Evolutionary conservation across 2,888 invertebrate species (phyloP).

Genomic region (Hirudinaria manillensis): DNA sequence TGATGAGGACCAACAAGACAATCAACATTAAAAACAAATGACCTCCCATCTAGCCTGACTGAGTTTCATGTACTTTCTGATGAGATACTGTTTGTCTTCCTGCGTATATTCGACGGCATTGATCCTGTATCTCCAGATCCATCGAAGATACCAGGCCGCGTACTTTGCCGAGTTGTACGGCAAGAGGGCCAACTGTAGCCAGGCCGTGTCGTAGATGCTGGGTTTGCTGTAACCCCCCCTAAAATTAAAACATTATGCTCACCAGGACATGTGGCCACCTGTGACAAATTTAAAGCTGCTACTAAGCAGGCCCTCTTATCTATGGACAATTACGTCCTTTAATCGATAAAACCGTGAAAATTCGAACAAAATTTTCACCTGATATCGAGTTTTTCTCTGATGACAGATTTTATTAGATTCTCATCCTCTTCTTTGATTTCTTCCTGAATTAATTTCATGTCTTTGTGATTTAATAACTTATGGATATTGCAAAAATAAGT

Average conservation of each 20-base stretch:
- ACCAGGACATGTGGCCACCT: background rate
- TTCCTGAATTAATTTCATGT: slow-evolving; percentile 45
- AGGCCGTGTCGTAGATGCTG: slow-evolving; percentile 66
- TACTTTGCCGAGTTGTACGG: slow-evolving; percentile 68
- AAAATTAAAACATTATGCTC: slow-evolving; percentile 28
- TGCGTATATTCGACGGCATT: slow-evolving; percentile 70
- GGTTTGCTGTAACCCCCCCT: slow-evolving; percentile 85
- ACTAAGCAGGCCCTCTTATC: too few species aligned
- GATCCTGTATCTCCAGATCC: slow-evolving; percentile 76
- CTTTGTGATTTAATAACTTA: background rate
- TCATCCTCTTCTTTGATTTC: slow-evolving; percentile 71
- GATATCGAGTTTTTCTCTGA: slow-evolving; percentile 87
- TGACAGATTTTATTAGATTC: slow-evolving; percentile 69
- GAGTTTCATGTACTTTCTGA: slow-evolving; percentile 69
- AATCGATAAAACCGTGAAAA: background rate
- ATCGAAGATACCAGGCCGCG: slow-evolving; percentile 63
- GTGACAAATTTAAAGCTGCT: background rate
- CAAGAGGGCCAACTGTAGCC: slow-evolving; percentile 73
- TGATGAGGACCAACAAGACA: background rate
- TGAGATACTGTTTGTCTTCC: slow-evolving; percentile 77
- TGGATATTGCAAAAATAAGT: background rate
- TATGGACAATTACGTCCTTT: background rate
- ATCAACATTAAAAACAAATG: slow-evolving; percentile 41
- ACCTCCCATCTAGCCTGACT: slow-evolving; percentile 58
- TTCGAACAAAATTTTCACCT: slow-evolving; percentile 52